Base-by-base conservation (phyloP, 2,113 vertebrate species). In the Sinosuthora webbiana region DNA sequence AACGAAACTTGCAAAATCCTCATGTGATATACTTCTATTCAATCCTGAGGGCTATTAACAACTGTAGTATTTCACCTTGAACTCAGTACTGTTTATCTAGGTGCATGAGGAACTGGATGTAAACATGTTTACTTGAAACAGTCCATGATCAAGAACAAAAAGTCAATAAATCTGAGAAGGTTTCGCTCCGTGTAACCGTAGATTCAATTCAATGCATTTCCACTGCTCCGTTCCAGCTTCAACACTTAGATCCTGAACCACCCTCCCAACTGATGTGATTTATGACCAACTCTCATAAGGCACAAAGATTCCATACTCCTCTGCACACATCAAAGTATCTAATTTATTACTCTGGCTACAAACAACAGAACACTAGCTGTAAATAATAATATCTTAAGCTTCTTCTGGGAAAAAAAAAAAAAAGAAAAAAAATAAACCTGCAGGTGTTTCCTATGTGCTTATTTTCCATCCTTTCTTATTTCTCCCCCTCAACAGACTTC, bases 51-150 rank as follows among this genome's bases (percentile, higher is more conserved):
- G 63, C 64, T 87, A 78, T 83, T 94, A 86, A 56, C 47, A 86
- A 84, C 77, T 49, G 95, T 77, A 93, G 59, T 57, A 87, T 41
- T 91, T 81, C 64, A 56, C 27, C 7, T 70, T 97, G 93, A 96
- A 97, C 77, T 93, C 79, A 41, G 91, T 83, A 95, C 63, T 96
- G 74, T 95, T 97, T 96, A 95, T 82, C 85, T 97, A 92, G 91
- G 93, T 91, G 92, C 95, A 96, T 12, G 15, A 94, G 75, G 62
- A 87, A 93, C 14, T 94, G 87, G 95, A 96, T 85, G 70, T 89
- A 98, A 97, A 96, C 83, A 97, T 91, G 90, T 95, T 96, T 96
- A 91, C 93, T 96, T 97, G 88, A 95, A 97, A 97, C 85, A 95
- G 89, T 59, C 37, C 69, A 31, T 86, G 89, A 96, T 55, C 91